phyloP scores from a whole-genome alignment of 2,888 invertebrate genomes.

The Slavum lentiscoides region DNA sequence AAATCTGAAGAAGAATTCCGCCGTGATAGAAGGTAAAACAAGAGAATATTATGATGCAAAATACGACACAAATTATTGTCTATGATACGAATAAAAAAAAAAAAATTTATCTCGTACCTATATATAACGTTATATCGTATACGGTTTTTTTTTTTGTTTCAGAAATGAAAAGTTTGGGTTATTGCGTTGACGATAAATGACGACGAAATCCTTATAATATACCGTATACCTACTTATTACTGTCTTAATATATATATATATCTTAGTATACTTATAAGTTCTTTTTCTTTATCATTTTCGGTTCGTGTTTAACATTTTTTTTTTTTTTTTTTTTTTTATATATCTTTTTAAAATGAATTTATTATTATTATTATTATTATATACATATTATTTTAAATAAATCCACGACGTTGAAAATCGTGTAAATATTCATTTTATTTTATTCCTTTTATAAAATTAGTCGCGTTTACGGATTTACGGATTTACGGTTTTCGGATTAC shows the following conservation, averaged over 20 bases:
- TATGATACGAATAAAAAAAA: too few relatives aligned
- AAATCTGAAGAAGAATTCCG: slow-evolving; percentile 65
- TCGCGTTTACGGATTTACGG: too few relatives aligned
- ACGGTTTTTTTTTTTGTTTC: slow-evolving; percentile 28
- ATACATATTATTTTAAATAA: slow-evolving; percentile 27
- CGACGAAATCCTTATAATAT: slow-evolving; percentile 28
- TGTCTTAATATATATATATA: not conserved
- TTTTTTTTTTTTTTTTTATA: not conserved
- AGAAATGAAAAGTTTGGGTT: slow-evolving; percentile 57
- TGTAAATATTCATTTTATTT: too few relatives aligned
- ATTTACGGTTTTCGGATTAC: too few relatives aligned
- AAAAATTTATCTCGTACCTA: not conserved
- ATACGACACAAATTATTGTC: too few relatives aligned
- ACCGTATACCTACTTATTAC: too few relatives aligned
- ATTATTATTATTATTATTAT: not conserved
- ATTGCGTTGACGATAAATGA: slow-evolving; percentile 57
- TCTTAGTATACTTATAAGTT: slow-evolving; percentile 3
- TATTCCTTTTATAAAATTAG: too few relatives aligned
- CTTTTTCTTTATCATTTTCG: slow-evolving; percentile 23
- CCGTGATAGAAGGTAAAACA: slow-evolving; percentile 64
- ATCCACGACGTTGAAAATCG: not conserved
- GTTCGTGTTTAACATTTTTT: slow-evolving; percentile 29
- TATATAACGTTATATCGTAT: not conserved
- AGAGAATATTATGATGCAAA: too few relatives aligned
- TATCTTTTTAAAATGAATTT: too few relatives aligned